phyloP scores from a whole-genome alignment of 1,140 invertebrate genomes.

The Psilanteris sp. region DNA sequence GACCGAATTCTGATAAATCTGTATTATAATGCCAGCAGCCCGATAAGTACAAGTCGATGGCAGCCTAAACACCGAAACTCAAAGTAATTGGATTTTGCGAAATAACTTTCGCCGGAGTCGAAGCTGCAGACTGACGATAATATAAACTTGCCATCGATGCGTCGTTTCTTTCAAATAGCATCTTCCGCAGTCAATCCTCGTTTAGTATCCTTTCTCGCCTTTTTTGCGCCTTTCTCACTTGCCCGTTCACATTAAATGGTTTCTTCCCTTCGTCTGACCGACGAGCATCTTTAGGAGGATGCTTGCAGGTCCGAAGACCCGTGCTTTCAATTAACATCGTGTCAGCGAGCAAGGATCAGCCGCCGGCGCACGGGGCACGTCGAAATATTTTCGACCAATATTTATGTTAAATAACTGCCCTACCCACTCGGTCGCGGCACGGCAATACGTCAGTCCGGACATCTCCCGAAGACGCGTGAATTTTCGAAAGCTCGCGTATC shows the following conservation, averaged over 20 bases:
- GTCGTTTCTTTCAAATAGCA: constrained; percentile 9
- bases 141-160: constrained; percentile 34
- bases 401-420: constrained; percentile 72
- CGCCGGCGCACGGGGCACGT: constrained; percentile 68
- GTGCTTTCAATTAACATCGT: constrained; percentile 75
- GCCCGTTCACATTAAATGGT: constrained; percentile 24
- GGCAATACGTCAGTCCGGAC: constrained; percentile 25
- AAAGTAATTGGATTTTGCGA: neutral
- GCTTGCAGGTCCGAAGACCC: constrained; percentile 32
- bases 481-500: constrained; percentile 18
- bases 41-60: neutral
- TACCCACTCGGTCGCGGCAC: constrained; percentile 20
- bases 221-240: constrained; percentile 40
- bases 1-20: no score
- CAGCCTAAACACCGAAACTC: neutral
- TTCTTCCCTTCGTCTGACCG: constrained; percentile 1
- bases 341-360: constrained; percentile 71
- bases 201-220: constrained; percentile 42
- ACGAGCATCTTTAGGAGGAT: constrained; percentile 24
- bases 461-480: constrained; percentile 15
- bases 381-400: constrained; percentile 75
- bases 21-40: no score
- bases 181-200: constrained; percentile 47
- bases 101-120: neutral
- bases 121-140: constrained; percentile 14